Evolutionary conservation across 2,113 vertebrate genomes (phyloP), one percentile per base, ranked within the genome.

Genomic region (Nettapus auritus): DNA sequence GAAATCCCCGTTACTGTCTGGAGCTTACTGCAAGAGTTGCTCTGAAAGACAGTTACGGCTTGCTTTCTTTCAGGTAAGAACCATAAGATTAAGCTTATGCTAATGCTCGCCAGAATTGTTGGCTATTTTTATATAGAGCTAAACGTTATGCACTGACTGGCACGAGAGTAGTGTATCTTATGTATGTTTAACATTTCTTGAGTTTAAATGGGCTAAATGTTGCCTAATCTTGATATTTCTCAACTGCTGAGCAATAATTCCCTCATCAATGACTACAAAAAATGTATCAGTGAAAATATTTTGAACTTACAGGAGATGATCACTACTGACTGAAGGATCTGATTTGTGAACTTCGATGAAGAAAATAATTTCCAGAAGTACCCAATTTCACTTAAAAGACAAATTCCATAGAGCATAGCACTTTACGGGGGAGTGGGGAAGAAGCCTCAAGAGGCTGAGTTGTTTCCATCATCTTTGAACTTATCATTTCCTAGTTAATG

Each of bases 171-270:
- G 25, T 29, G 5, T 26, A 82, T 9, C 18, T 73, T 84, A 87
- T 31, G 85, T 78, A 50, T 73, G 42, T 56, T 68, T 82, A 73
- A 93, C 8, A 60, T 10, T 79, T 82, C 82, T 36, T 33, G 57
- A 48, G 67, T 44, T 68, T 64, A 73, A 95, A 34, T 16, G 11
- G 52, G 33, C 66, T 87, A 89, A 89, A 71, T 26, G 29, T 79
- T 93, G 52, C 78, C 48, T 82, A 89, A 91, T 79, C 69, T 86
- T 8, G 4, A 8, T 79, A 76, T 94, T 96, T 95, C 89, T 85
- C 84, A 94, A 94, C 28, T 44, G 46, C n/a, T 73, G 62, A 85
- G 81, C 34, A 91, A 94, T 28, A 57, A 91, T 91, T 85, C 70
- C 78, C 70, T 91, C n/a, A 74, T 38, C 46, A 46, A 64, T 17